Evolutionary conservation across 2,888 invertebrate species (phyloP), one percentile per base, ranked within the genome.

Genomic region (Lissonota sp.): DNA sequence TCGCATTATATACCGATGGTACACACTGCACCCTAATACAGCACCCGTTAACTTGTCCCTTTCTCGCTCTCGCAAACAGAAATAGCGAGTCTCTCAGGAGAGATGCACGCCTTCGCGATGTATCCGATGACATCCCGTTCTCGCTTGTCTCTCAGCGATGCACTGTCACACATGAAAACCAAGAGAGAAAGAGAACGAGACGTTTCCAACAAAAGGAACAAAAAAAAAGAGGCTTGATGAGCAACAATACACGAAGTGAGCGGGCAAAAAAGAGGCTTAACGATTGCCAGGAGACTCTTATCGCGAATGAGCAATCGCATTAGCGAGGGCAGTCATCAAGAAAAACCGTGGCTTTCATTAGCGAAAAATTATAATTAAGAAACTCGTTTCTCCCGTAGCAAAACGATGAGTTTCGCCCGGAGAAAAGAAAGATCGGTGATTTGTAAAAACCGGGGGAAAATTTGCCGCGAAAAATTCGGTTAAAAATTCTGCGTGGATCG

Each of bases 281-380:
- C 90, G 90, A 92, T 91, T 88, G 89, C 88, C 87, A 83, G 86
- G 83, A 70, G 87, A 85, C 86, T 67, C 89, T 90, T 91, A 91
- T 91, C 91, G 87, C 82, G 86, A 88, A 86, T 71, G 80, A 80
- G 80, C 71, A 63, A 80, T 80, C 80, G 72, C 80, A 80, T 80
- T 80, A 77, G 80, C 51, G 6, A 39, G 58, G 63, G 71, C 86
- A 89, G 86, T n/a, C 89, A 88, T 90, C 44, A 12, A 90, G 91
- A 88, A 88, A 87, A 89, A 90, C 91, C 88, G 88, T 79, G 84
- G 87, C 86, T 89, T 92, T 91, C 91, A 90, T 92, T 92, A 91
- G 90, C 88, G 90, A 90, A 90, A 90, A 91, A 90, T 16, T 49
- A 74, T 91, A 90, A 92, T 91, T 89, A 89, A 88, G 86, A 83